These are phyloP conservation scores for Apodemia duryi DNA, from an alignment of 2,888 invertebrate genomes.

Conservation along the genomic window DNA sequence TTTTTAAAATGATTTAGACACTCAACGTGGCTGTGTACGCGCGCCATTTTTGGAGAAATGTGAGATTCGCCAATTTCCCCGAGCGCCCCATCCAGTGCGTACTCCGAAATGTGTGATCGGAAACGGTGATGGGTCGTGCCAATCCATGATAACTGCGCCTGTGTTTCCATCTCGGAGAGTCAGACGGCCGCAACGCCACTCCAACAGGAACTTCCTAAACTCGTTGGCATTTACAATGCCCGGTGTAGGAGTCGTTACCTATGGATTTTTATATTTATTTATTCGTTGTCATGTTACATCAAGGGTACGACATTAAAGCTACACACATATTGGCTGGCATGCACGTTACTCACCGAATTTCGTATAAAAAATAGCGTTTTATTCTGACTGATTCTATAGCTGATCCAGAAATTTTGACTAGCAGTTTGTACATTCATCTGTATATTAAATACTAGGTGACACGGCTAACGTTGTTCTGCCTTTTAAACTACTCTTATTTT, in stretches of 20 bases:
- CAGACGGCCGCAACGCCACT: conserved; percentile 78
- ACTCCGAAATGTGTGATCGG: conserved; percentile 81
- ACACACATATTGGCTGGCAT: conserved; percentile 2
- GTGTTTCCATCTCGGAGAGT: conserved; percentile 66
- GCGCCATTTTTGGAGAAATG: conserved; percentile 50
- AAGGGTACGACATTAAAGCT: conserved; percentile 32
- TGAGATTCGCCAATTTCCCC: conserved; percentile 80
- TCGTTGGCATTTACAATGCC: conserved; percentile 77
- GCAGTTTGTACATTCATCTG: too few relatives aligned
- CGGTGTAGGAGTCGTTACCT: conserved; percentile 80
- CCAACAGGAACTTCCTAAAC: conserved; percentile 76
- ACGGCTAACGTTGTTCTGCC: too few relatives aligned
- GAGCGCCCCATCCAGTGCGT: conserved; percentile 82
- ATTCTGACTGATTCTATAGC: too few relatives aligned
- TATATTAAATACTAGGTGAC: too few relatives aligned
- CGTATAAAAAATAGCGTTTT: too few relatives aligned
- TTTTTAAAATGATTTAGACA: conserved; percentile 34
- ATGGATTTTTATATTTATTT: conserved; percentile 44
- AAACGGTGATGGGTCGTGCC: conserved; percentile 80
- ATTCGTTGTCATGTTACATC: conserved; percentile 17
- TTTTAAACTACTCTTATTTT: too few relatives aligned
- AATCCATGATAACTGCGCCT: conserved; percentile 78
- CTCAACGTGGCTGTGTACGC: conserved; percentile 56
- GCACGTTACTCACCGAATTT: too few relatives aligned
- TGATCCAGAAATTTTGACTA: too few relatives aligned